Conservation (phyloP, 2,797 vertebrate genomes). For the Acipenser ruthenus region DNA sequence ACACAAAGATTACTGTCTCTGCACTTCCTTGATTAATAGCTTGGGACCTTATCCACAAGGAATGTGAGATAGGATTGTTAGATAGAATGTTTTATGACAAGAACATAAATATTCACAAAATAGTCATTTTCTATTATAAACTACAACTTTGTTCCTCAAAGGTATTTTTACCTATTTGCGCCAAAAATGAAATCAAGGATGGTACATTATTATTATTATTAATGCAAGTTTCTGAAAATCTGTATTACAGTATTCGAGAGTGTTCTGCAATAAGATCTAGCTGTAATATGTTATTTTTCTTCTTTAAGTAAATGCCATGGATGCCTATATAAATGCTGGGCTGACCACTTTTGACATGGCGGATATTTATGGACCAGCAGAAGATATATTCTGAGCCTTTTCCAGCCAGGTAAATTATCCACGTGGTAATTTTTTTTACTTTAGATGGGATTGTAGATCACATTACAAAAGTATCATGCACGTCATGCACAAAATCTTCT, state of each 20-base stretch:
- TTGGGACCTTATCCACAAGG: too few relatives aligned
- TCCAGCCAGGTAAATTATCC: slow-evolving; percentile 28
- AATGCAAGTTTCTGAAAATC: not conserved
- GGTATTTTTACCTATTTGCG: not conserved
- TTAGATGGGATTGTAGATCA: too few relatives aligned
- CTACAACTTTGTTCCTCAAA: too few relatives aligned
- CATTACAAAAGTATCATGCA: too few relatives aligned
- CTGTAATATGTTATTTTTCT: not conserved
- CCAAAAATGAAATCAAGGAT: not conserved
- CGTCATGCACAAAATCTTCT: too few relatives aligned
- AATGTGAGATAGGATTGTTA: too few relatives aligned
- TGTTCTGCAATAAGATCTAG: not conserved
- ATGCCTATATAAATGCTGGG: slow-evolving; percentile 35
- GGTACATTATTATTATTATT: not conserved
- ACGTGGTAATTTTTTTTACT: not conserved
- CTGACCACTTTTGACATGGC: slow-evolving; percentile 47
- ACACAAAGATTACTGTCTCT: too few relatives aligned
- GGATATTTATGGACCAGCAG: slow-evolving; percentile 43
- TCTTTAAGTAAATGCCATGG: slow-evolving; percentile 35
- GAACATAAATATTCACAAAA: too few relatives aligned
- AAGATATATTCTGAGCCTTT: slow-evolving; percentile 43
- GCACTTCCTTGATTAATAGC: too few relatives aligned
- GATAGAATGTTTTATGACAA: too few relatives aligned
- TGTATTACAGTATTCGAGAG: not conserved
- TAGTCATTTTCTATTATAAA: too few relatives aligned